Evolutionary conservation across 64 coral and sea anemone genomes (phyloP), one percentile per base, ranked within the genome.

Genomic region (Platygyra sinensis): DNA sequence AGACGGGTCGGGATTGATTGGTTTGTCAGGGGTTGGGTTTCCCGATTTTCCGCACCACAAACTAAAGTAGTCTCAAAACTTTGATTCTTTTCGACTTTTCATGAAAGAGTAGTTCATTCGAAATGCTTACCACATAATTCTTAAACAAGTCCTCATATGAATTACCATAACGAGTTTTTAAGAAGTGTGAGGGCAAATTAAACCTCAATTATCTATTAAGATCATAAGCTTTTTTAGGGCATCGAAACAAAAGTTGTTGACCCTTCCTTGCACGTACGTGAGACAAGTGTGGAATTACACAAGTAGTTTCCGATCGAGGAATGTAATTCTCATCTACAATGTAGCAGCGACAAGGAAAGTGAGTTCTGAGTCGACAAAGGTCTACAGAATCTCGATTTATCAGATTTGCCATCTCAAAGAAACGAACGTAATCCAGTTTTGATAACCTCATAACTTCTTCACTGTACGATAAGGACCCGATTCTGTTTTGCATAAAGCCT

Each of bases 381-480:
- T 46, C 42, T 15, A 50, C 39, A 27, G 11, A 36, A 20, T 50
- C 36, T 72, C 15, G 20, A 85, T 64, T 71, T 71, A 85, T 85
- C 81, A 49, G 62, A 9, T 85, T 85, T 39, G 8, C 36, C 50
- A 71, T 85, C 38, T 36, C 62, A 69, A 71, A 33, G 10, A 72
- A 85, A 85, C 81, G 67, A 51, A 20, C 27, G 36, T 83, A 19
- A 64, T 27, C 29, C 28, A 60, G 42, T 85, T 69, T 11, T 12
- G 81, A 85, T 85, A 85, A 83, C 81, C 30, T 83, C 60, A 60
- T 31, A 83, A 62, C 30, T 83, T 83, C 29, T 38, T 8, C 20
- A 17, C 24, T 85, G 81, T 24, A 28, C 69, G 81, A 85, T 85
- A 85, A 85, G 24, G 33, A 28, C 4, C 4, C 29, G 32, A 50